Conservation (phyloP, 2,888 invertebrate genomes). For the Limnephilus marmoratus region DNA sequence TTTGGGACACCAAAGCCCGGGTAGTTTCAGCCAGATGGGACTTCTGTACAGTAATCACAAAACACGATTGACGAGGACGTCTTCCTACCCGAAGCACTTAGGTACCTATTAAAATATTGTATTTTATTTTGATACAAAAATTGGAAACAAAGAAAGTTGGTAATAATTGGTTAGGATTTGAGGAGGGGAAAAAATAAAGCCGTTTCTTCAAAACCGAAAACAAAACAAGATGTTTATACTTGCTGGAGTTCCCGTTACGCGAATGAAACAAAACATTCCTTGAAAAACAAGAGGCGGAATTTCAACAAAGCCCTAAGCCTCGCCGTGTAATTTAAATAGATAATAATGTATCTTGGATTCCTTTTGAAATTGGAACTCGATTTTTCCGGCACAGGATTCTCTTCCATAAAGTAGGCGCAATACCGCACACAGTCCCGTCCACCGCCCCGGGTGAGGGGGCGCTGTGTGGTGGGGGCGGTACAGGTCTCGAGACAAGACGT, state of each 20-base stretch:
- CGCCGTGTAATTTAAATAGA: conserved; percentile 47
- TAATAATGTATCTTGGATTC: conserved; percentile 52
- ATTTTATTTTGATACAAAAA: background rate
- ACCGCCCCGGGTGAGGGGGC: no score
- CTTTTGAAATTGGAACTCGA: conserved; percentile 47
- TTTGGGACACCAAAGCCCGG: no score
- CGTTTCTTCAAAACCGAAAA: conserved; percentile 22
- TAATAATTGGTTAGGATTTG: conserved; percentile 28
- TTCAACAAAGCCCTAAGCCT: conserved; percentile 33
- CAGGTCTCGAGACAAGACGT: background rate
- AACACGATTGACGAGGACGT: background rate
- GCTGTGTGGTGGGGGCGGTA: no score
- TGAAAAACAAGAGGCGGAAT: conserved; percentile 38
- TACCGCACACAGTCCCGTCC: background rate
- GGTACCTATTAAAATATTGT: background rate
- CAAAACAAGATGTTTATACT: conserved; percentile 47
- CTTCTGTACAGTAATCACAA: background rate
- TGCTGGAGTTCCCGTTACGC: conserved; percentile 30
- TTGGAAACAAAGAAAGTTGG: conserved; percentile 7
- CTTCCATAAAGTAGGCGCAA: background rate
- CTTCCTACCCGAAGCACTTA: background rate
- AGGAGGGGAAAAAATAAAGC: conserved; percentile 18
- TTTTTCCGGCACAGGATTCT: conserved; percentile 37
- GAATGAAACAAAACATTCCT: conserved; percentile 42
- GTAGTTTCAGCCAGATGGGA: background rate